These are phyloP conservation scores for Uromys caudimaculatus DNA, from an alignment of 2,797 vertebrate species.

Conservation along the genomic window DNA sequence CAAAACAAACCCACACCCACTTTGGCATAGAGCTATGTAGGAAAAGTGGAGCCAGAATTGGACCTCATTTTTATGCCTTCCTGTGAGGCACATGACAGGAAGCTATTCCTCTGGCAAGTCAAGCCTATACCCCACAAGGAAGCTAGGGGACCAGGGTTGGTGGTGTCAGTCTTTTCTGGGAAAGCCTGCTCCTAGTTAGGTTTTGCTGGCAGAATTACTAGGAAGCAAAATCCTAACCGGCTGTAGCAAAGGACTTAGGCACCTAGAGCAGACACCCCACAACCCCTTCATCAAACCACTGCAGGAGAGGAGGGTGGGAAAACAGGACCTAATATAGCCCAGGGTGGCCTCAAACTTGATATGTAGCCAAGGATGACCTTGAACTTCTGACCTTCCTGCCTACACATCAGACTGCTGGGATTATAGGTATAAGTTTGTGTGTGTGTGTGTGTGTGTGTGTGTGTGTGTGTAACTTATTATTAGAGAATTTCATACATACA, in stretches of 20 bases:
- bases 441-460: not conserved
- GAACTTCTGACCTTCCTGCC: not conserved
- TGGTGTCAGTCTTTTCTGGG: not conserved
- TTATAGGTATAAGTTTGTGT: not conserved
- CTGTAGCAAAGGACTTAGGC: not conserved
- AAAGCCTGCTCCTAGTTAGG: not conserved
- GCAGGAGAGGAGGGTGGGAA: not conserved
- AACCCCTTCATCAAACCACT: not conserved
- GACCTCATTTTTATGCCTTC: slow-evolving; percentile 65
- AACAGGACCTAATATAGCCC: not conserved
- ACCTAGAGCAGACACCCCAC: not conserved
- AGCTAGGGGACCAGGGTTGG: not conserved
- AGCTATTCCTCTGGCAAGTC: slow-evolving; percentile 24
- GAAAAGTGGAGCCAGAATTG: slow-evolving; percentile 38
- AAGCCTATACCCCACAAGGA: not conserved
- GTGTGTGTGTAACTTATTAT: not conserved
- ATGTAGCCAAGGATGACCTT: not conserved
- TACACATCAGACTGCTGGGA: not conserved
- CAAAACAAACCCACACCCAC: slow-evolving; percentile 22
- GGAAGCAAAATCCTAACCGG: not conserved
- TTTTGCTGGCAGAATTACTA: not conserved
- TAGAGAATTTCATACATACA: not conserved
- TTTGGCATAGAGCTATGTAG: not conserved
- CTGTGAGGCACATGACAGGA: slow-evolving; percentile 69
- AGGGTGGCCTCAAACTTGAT: not conserved